Percentiles rank a stretch among this genome's conserved stretches.
Conservation (phyloP, 2,888 invertebrate genomes). For the Drosophila meridiana region DNA sequence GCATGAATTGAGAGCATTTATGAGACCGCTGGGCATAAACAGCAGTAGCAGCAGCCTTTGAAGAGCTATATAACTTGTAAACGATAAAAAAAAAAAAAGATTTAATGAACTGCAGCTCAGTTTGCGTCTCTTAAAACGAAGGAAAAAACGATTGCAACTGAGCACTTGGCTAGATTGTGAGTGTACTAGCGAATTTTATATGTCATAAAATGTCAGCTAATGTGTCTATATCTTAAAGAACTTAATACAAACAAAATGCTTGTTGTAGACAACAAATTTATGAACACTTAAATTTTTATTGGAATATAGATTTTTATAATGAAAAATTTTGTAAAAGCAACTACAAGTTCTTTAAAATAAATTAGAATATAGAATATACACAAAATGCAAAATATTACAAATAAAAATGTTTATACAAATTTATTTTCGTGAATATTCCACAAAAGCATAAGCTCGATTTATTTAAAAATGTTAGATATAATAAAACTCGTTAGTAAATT, state of each 20-base stretch:
- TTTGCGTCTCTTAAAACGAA: neutral
- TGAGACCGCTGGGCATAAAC: conserved; percentile 14
- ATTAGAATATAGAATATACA: too few species aligned
- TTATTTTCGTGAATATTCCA: too few species aligned
- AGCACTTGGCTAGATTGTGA: neutral
- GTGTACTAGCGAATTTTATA: neutral
- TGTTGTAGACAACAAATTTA: neutral
- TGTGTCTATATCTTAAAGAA: neutral
- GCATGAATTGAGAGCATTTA: conserved; percentile 28
- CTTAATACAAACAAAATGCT: neutral
- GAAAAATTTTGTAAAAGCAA: too few species aligned
- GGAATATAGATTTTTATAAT: too few species aligned
- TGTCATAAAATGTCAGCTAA: neutral
- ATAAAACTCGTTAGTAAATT: too few species aligned
- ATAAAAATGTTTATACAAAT: too few species aligned
- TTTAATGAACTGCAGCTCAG: conserved; percentile 11
- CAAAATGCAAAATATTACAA: too few species aligned
- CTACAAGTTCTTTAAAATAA: too few species aligned
- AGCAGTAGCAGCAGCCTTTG: conserved; percentile 1
- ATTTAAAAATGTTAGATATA: too few species aligned
- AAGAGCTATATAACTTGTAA: neutral
- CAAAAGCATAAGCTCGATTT: too few species aligned
- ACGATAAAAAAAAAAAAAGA: neutral
- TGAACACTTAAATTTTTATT: neutral
- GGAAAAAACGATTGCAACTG: neutral